Conservation (phyloP, 1,140 invertebrate species). For the Delia radicum region DNA sequence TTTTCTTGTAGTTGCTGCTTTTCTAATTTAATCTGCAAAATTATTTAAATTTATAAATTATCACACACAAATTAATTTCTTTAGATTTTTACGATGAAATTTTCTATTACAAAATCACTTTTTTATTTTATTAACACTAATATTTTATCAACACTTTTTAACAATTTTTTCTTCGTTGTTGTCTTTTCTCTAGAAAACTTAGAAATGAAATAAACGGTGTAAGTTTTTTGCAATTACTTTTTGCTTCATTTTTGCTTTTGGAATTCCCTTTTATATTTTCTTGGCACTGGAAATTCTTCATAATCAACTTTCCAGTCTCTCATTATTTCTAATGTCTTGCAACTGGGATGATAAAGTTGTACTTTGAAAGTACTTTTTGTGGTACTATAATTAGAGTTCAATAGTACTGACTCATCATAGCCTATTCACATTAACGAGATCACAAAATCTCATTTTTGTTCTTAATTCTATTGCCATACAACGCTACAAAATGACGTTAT, state of each 20-base stretch:
- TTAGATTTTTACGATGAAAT: background rate
- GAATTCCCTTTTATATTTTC: background rate
- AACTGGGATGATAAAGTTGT: too few relatives aligned
- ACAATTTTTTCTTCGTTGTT: background rate
- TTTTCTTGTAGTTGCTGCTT: background rate
- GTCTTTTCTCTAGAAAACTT: background rate
- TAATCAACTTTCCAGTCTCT: background rate
- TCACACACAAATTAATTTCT: background rate
- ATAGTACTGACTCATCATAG: too few relatives aligned
- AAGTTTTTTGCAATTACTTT: conserved; percentile 34
- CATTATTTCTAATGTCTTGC: background rate
- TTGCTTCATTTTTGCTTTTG: background rate
- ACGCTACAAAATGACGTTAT: too few relatives aligned
- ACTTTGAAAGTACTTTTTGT: too few relatives aligned
- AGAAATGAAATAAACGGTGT: conserved; percentile 47
- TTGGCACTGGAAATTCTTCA: background rate
- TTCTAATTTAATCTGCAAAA: background rate
- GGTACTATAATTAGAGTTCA: too few relatives aligned
- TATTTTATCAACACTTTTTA: background rate
- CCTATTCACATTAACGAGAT: too few relatives aligned
- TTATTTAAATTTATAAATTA: background rate
- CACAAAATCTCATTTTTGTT: too few relatives aligned
- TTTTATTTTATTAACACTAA: background rate
- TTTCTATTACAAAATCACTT: too few relatives aligned
- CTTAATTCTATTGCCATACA: too few relatives aligned